Evolutionary conservation across 1,140 invertebrate species (phyloP).

Genomic region (Drosophila teissieri): DNA sequence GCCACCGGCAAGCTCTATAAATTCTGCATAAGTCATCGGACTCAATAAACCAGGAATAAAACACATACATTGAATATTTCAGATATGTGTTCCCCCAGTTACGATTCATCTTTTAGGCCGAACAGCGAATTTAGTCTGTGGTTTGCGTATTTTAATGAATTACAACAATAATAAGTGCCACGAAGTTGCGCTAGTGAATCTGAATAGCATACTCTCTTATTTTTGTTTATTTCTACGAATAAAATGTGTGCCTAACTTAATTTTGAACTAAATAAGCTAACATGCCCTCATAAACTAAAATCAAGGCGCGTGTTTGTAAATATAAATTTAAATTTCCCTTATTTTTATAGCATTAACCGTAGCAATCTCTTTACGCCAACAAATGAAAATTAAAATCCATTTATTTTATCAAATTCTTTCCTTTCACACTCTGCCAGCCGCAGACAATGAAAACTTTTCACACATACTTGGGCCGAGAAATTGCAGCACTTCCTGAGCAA

Average conservation of each 20-base stretch:
- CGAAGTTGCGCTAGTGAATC: no score
- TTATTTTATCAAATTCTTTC: conserved; percentile 48
- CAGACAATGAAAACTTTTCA: conserved; percentile 21
- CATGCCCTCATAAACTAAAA: not conserved
- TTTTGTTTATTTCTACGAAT: not conserved
- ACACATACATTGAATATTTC: conserved; percentile 15
- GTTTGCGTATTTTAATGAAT: not conserved
- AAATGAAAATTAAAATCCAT: conserved; percentile 43
- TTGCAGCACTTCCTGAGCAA: conserved; percentile 54
- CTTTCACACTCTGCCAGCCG: conserved; percentile 13
- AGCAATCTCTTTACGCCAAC: conserved; percentile 14
- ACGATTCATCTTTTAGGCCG: conserved; percentile 13
- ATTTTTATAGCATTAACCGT: not conserved
- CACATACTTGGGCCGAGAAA: conserved; percentile 48
- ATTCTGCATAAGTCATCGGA: conserved; percentile 13
- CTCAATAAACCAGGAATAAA: not conserved
- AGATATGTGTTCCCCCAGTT: conserved; percentile 13
- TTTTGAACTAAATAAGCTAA: not conserved
- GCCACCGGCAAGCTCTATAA: conserved; percentile 10
- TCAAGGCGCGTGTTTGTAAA: not conserved
- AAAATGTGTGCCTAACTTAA: no score
- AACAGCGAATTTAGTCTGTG: not conserved
- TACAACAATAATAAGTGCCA: no score
- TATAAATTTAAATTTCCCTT: not conserved
- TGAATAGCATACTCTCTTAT: no score